Base-by-base conservation (phyloP, 2,113 vertebrate genomes). In the Marmota monax region DNA sequence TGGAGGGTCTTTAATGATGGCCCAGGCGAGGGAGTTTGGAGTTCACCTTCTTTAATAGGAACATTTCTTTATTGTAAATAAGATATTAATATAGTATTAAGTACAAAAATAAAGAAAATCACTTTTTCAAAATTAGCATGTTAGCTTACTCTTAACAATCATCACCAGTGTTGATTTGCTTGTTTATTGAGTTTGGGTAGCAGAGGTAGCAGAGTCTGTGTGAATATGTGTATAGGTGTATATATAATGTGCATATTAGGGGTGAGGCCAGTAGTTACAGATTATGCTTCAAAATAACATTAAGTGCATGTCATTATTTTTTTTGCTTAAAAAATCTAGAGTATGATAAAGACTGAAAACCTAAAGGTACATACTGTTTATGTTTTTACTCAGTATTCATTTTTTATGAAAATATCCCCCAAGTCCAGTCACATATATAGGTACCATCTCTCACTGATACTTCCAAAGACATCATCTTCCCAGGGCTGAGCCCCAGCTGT, bases 71-170 rank as follows among this genome's bases (percentile, higher is more conserved):
- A 58, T 84, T 39, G 13, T 79, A 37, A 72, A 29, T 84, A 79
- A 79, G 27, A 56, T 82, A 45, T 32, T 9, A 94, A 86, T 16
- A 80, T 32, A 84, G 2, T 65, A 76, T 16, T 92, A 84, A 94
- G 27, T 51, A 51, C 13, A 79, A 86, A 95, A 67, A 69, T 70
- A 70, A 94, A 84, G 9, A 70, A 90, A 63, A 72, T 70, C 34
- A 13, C 16, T 93, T 61, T 90, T 80, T 87, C 82, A 37, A 86
- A 78, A 85, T 56, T 32, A 63, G 3, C 29, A 32, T 87, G 4
- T 89, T 96, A 94, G 56, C 42, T 67, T 83, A 72, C 65, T 39
- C 51, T 95, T 93, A n/a, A 63, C 17, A 37, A 61, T 82, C 20
- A 74, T 84, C 37, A 73, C 84, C 39, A 42, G 34, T 77, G 7